Conservation (phyloP, 2,888 invertebrate genomes). For the Nemapogon koenigi region DNA sequence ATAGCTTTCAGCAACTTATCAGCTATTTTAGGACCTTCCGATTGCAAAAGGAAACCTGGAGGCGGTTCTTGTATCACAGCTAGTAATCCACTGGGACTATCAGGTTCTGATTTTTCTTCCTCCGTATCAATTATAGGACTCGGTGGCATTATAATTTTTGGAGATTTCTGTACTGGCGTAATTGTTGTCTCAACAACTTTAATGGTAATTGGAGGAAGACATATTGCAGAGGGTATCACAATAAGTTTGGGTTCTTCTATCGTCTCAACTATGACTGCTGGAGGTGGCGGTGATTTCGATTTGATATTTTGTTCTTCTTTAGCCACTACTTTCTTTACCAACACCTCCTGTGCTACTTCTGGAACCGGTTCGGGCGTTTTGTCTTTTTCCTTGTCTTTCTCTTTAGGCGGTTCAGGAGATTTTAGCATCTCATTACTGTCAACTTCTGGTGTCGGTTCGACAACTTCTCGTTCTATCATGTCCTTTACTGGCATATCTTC, state of each 20-base stretch:
- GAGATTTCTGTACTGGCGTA: slow-evolving; percentile 26
- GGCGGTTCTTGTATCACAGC: slow-evolving; percentile 58
- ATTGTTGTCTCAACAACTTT: slow-evolving; percentile 20
- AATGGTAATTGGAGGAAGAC: background rate
- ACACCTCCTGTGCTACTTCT: background rate
- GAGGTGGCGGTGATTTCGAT: background rate
- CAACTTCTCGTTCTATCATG: slow-evolving; percentile 20
- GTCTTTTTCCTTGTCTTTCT: slow-evolving; percentile 12
- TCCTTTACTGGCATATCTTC: slow-evolving; percentile 34
- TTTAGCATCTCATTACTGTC: slow-evolving; percentile 14
- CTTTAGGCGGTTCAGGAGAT: slow-evolving; percentile 10
- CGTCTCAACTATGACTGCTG: slow-evolving; percentile 4
- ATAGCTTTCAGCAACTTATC: slow-evolving; percentile 68
- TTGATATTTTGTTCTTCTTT: background rate
- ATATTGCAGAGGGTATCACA: slow-evolving; percentile 1
- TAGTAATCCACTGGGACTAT: slow-evolving; percentile 49
- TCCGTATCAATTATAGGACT: slow-evolving; percentile 54
- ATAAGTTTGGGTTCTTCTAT: slow-evolving; percentile 5
- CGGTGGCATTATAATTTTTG: slow-evolving; percentile 35
- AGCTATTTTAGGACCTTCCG: slow-evolving; percentile 66
- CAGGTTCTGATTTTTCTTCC: slow-evolving; percentile 57
- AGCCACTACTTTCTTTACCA: background rate
- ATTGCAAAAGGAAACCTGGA: slow-evolving; percentile 48
- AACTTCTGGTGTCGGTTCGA: slow-evolving; percentile 25
- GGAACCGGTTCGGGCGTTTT: background rate